Evolutionary conservation across 2,888 invertebrate genomes (phyloP).

Genomic region (Agonopterix arenella): DNA sequence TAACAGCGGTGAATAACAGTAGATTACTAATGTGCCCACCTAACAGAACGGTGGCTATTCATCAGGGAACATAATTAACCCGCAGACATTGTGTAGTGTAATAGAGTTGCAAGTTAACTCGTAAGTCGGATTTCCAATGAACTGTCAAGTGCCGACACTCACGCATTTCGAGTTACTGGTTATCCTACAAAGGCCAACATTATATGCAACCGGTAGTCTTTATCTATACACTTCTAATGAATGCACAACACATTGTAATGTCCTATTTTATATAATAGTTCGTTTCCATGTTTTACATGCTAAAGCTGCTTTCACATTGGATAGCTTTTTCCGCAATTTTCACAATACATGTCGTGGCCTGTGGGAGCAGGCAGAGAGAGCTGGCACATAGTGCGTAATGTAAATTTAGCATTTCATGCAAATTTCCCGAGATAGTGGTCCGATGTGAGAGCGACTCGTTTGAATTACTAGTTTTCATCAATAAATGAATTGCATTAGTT

Average conservation of each 20-base stretch:
- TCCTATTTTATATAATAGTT: conserved; percentile 23
- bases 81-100: not conserved
- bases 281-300: no score
- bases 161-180: conserved; percentile 3
- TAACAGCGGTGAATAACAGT: not conserved
- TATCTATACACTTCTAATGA: conserved; percentile 61
- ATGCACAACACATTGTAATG: conserved; percentile 47
- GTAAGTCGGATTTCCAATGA: conserved; percentile 7
- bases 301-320: no score
- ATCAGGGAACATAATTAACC: not conserved
- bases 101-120: not conserved
- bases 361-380: no score
- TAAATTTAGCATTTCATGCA: no score
- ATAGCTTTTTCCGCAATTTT: no score
- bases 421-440: no score
- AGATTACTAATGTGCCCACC: not conserved
- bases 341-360: no score
- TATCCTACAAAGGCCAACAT: conserved; percentile 48
- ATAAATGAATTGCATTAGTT: no score
- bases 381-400: no score
- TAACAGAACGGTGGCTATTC: not conserved
- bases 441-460: no score
- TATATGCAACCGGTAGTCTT: conserved; percentile 56
- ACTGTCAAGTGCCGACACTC: not conserved
- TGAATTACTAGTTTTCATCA: no score